Evolutionary conservation across 92 coral and sea anemone species (phyloP), one percentile per base, ranked within the genome.

Genomic region (Zoanthus sociatus): DNA sequence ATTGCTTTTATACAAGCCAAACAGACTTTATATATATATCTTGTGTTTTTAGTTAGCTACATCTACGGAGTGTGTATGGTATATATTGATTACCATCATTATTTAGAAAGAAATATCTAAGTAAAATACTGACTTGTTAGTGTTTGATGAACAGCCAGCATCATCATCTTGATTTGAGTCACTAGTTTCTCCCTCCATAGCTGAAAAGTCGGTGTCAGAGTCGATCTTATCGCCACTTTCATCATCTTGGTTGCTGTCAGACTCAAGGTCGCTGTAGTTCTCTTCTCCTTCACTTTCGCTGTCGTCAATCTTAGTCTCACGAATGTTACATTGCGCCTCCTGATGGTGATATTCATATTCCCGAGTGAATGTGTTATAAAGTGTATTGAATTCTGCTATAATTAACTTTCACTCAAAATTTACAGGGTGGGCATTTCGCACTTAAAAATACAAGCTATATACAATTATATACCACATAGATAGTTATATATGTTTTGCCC

Each of bases 281-380:
- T 70, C 74, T 70, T 70, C 74, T 70, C 46, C 74, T 30, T 70
- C 74, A 70, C 74, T 70, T 70, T 70, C 74, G 46, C 45, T 21
- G 47, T 70, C 74, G 47, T 30, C 74, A 30, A 70, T 70, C 47
- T 30, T 70, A 70, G 46, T 32, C 74, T 70, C 74, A 30, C 47
- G 70, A 20, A 64, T 17, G 2, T 64, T 15, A 16, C 70, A 26
- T 26, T 26, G 26, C 26, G 26, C 26, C 26, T 26, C 26, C 26
- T 26, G 26, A 26, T 26, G 26, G 26, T 26, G 26, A 26, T 26
- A 26, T 26, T 26, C 26, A 26, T 26, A 26, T 26, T 26, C 26
- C 26, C 26, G 26, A 26, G 26, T 26, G 26, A 26, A 26, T 26
- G 26, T 26, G 26, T 26, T 26, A 26, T 26, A 26, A 26, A 26